phyloP scores from a whole-genome alignment of 1,140 invertebrate species.

The Leguminivora glycinivorella region DNA sequence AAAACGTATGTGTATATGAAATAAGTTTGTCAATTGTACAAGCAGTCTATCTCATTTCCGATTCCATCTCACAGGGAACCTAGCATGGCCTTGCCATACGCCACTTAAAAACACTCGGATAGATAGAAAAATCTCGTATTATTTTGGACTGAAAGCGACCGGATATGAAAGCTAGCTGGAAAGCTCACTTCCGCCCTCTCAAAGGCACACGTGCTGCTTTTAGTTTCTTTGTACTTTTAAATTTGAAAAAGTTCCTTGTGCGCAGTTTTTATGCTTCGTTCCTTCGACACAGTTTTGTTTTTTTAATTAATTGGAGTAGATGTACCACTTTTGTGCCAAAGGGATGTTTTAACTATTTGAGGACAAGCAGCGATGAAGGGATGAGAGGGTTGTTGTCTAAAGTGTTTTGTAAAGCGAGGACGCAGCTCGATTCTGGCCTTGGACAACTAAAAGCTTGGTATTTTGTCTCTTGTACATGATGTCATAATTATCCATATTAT shows the following conservation, averaged over 20 bases:
- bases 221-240: conserved; percentile 54
- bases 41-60: neutral
- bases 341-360: neutral
- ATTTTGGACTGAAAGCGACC: conserved; percentile 45
- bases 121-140: conserved; percentile 31
- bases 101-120: conserved; percentile 14
- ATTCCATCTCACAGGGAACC: neutral
- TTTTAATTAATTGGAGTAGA: neutral
- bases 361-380: too few relatives aligned
- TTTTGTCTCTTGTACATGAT: too few relatives aligned
- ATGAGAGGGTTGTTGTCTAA: too few relatives aligned
- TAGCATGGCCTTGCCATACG: neutral
- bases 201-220: conserved; percentile 50
- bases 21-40: neutral
- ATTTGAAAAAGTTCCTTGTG: conserved; percentile 40
- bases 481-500: too few relatives aligned
- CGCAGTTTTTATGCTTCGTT: conserved; percentile 29
- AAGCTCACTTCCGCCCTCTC: conserved; percentile 40
- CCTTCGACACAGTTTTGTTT: conserved; percentile 26
- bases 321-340: neutral
- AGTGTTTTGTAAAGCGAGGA: too few relatives aligned
- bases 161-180: conserved; percentile 51
- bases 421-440: too few relatives aligned
- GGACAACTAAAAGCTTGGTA: too few relatives aligned
- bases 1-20: too few relatives aligned